Evolutionary conservation across 2,888 invertebrate species (phyloP), one percentile per base, ranked within the genome.

Genomic region (Caradrina kadenii): DNA sequence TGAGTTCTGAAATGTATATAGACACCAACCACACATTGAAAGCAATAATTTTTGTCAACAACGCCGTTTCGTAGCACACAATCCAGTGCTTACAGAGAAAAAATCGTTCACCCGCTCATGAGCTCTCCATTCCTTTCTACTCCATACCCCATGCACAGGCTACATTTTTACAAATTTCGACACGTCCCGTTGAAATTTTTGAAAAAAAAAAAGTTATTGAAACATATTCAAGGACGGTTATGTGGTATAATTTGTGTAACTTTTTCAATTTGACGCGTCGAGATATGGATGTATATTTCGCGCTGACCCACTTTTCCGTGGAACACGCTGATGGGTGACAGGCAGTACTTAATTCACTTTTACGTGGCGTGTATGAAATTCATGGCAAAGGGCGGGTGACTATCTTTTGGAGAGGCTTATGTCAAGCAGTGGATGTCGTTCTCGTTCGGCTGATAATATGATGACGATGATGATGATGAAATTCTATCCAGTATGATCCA

Each of bases 221-320:
- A 63, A 63, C 71, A 13, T 64, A 77, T 69, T 68, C 58, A 76
- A 76, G 77, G 73, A 73, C 77, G 53, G 61, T 55, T 66, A 76
- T 63, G 63, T 68, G 69, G 63, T 80, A 66, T 68, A 73, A 79
- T 81, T 81, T 80, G 68, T 65, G 72, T 73, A 81, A 82, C 80
- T 81, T 81, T 82, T 82, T 77, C 77, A 81, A 81, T 81, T 80
- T 81, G 79, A 81, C 63, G 79, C 69, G 76, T 54, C 11, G 54
- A 73, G 70, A 77, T 79, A 67, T 13, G 22, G 42, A 70, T 49
- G 56, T 76, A 69, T 79, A 81, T 79, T 81, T 72, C 71, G 55
- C 50, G 69, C 17, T 68, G 62, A 64, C 70, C 79, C 67, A 79
- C 42, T 80, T 80, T 67, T 56, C 11, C 22, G 45, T 35, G 59